Base-by-base conservation (phyloP, 2,797 vertebrate genomes). In the Chaenodraco wilsoni region DNA sequence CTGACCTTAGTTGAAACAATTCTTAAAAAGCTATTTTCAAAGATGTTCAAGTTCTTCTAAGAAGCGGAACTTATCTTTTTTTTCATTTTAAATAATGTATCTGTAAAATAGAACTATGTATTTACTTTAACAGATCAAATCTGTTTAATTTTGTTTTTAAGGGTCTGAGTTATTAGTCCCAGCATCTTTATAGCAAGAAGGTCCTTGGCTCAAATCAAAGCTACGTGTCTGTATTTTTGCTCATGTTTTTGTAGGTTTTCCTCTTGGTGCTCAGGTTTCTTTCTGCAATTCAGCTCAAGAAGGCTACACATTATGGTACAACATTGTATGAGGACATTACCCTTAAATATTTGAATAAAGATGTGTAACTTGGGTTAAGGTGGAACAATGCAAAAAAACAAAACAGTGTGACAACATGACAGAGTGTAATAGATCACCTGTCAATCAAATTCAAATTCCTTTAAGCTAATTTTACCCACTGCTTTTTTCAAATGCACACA, bases 381-480 rank as follows among this genome's bases (percentile, higher is more conserved):
- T 7, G 10, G 4, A 65, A 16, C 11, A 60, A 49, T 27, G 7
- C 33, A 55, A 44, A 6, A 45, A 5, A 19, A 27, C 4, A 67
- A 78, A 69, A 33, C n/a, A 3, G 3, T 19, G 48, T 60, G 48
- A n/a, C 50, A 3, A 55, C n/a, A 27, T 48, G 8, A 64, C 5
- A 61, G 9, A 21, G 40, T 19, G n/a, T 33, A 10, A 9, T 37
- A 59, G 10, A 17, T 59, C 3, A 64, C 33, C 41, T 45, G 41
- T 69, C 59, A 49, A 9, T 48, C 33, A 72, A 43, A 49, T 16
- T 23, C 23, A 63, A 13, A 23, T 48, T 56, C 15, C 27, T 56
- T n/a, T 17, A 41, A 55, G 11, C 31, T 2, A 1, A 9, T 37
- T 37, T 37, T 37, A 37, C 8, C 33, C 8, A 9, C 33, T 37